Conservation (phyloP, 2,888 invertebrate genomes). For the Protonemura montana region DNA sequence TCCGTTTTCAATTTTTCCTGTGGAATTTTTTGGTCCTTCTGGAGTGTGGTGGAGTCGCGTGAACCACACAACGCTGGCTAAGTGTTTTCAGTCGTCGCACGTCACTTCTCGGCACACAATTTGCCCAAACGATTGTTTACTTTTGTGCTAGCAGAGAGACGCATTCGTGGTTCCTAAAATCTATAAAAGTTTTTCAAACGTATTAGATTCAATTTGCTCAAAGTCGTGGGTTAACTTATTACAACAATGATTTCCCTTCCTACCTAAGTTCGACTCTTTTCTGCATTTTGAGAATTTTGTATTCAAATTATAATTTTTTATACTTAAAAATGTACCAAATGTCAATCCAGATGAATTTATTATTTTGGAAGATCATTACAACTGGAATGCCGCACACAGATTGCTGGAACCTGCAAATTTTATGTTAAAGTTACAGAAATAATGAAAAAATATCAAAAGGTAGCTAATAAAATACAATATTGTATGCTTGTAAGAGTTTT, state of each 20-base stretch:
- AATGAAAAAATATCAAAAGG: slow-evolving; percentile 43
- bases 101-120: not conserved
- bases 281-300: slow-evolving; percentile 29
- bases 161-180: slow-evolving; percentile 22
- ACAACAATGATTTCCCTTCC: slow-evolving; percentile 24
- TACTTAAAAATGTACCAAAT: not conserved
- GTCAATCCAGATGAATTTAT: not conserved
- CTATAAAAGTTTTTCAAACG: not conserved
- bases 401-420: slow-evolving; percentile 37
- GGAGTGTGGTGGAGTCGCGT: not conserved
- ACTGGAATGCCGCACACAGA: slow-evolving; percentile 29
- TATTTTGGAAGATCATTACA: slow-evolving; percentile 10
- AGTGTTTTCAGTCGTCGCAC: not conserved
- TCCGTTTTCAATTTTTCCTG: slow-evolving; percentile 29
- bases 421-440: slow-evolving; percentile 37
- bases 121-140: slow-evolving; percentile 2
- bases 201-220: slow-evolving; percentile 34
- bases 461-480: slow-evolving; percentile 47
- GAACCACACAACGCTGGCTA: not conserved
- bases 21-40: slow-evolving; percentile 19
- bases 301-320: slow-evolving; percentile 25
- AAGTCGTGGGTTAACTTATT: slow-evolving; percentile 19
- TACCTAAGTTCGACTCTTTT: slow-evolving; percentile 7
- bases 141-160: not conserved
- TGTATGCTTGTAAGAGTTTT: slow-evolving; percentile 49